These are phyloP conservation scores for Carterocephalus palaemon DNA, from an alignment of 2,888 invertebrate species.

Conservation along the genomic window DNA sequence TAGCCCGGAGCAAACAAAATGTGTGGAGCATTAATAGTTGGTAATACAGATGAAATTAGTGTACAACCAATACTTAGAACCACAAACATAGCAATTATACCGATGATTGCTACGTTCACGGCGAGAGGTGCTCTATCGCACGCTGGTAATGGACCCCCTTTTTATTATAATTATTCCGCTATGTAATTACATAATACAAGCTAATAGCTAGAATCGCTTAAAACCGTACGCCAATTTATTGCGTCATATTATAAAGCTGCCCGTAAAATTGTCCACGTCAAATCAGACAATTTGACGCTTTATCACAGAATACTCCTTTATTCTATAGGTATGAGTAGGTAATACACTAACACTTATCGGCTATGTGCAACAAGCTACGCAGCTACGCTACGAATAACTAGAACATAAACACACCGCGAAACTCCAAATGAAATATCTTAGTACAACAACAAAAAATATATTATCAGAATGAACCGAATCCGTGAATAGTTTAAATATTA, in stretches of 20 bases:
- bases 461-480: too few relatives aligned
- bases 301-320: too few relatives aligned
- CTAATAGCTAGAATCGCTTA: constrained; percentile 8
- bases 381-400: too few relatives aligned
- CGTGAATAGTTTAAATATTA: too few relatives aligned
- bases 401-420: too few relatives aligned
- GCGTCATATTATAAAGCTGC: neutral
- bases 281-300: too few relatives aligned
- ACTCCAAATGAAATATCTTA: too few relatives aligned
- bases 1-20: constrained; percentile 19
- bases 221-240: neutral
- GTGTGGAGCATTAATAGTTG: constrained; percentile 37
- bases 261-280: neutral
- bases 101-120: constrained; percentile 36
- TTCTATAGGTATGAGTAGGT: too few relatives aligned
- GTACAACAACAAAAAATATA: too few relatives aligned
- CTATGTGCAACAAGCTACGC: too few relatives aligned
- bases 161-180: constrained; percentile 31
- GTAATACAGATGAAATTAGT: constrained; percentile 48
- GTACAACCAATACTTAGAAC: constrained; percentile 41
- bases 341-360: too few relatives aligned
- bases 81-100: constrained; percentile 44
- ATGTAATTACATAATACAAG: constrained; percentile 15
- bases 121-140: constrained; percentile 16
- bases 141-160: constrained; percentile 31